phyloP scores from a whole-genome alignment of 2,888 invertebrate species.

The Cantharis lateralis region DNA sequence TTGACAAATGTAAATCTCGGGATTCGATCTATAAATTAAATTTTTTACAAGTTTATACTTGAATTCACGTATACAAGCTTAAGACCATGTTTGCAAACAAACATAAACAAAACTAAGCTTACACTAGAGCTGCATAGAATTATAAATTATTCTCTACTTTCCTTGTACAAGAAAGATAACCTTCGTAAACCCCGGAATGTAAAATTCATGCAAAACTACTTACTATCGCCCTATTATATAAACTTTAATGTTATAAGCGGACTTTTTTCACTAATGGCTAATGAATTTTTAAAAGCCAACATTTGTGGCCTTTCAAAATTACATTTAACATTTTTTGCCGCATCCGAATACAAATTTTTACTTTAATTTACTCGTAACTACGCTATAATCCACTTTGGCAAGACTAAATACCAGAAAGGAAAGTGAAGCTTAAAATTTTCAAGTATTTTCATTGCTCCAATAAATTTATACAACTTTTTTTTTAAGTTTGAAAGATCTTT shows the following conservation, averaged over 20 bases:
- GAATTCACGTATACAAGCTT: not conserved
- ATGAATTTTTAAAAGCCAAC: not conserved
- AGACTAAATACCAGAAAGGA: too few relatives aligned
- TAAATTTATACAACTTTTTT: too few relatives aligned
- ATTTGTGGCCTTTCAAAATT: not conserved
- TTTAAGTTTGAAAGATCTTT: too few relatives aligned
- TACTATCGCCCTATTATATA: constrained; percentile 18
- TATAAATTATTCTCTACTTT: constrained; percentile 47
- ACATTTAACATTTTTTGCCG: not conserved
- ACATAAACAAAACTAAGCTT: constrained; percentile 32
- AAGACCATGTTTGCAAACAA: not conserved
- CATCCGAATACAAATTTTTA: not conserved
- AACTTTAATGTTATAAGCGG: not conserved
- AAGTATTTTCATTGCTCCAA: too few relatives aligned
- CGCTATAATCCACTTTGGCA: too few relatives aligned
- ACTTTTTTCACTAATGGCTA: not conserved
- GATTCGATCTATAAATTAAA: not conserved
- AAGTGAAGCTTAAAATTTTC: too few relatives aligned
- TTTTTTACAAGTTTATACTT: not conserved
- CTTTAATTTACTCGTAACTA: too few relatives aligned
- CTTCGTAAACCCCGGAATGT: constrained; percentile 42
- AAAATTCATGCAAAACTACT: constrained; percentile 39
- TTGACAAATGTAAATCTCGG: not conserved
- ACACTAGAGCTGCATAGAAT: constrained; percentile 41
- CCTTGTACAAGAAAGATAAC: constrained; percentile 43